These are phyloP conservation scores for Sparus aurata DNA, from an alignment of 2,797 vertebrate genomes.

Conservation along the genomic window DNA sequence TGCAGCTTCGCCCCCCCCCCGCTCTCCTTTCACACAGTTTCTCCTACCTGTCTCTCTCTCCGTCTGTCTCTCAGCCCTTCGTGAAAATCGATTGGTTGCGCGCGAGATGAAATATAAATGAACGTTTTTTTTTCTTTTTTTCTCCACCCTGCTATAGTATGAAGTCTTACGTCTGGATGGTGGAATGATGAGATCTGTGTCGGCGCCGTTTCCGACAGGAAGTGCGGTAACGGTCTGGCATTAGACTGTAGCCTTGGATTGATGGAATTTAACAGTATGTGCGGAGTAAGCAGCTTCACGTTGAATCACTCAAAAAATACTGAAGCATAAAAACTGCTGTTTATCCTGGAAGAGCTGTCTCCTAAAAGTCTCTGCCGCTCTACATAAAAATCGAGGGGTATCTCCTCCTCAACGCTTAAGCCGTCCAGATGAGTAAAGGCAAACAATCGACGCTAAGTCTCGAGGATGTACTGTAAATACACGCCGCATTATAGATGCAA, in stretches of 20 bases:
- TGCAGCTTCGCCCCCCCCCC: background rate
- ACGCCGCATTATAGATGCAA: constrained; percentile 41
- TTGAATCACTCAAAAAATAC: constrained; percentile 11
- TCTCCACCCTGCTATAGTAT: constrained; percentile 22
- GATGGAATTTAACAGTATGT: constrained; percentile 8
- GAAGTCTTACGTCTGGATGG: constrained; percentile 35
- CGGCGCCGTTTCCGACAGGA: constrained; percentile 41
- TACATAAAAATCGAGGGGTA: constrained; percentile 2
- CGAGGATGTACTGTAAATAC: constrained; percentile 3
- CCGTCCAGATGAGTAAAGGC: background rate
- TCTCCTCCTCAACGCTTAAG: background rate
- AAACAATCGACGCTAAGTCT: constrained; percentile 18
- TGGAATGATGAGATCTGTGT: constrained; percentile 49
- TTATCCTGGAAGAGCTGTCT: constrained; percentile 2
- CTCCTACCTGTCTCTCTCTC: background rate
- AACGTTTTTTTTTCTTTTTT: constrained; percentile 36
- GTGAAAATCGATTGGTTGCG: constrained; percentile 51
- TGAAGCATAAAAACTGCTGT: constrained; percentile 3
- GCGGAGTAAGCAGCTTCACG: constrained; percentile 14
- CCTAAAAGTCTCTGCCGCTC: background rate
- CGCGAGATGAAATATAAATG: constrained; percentile 26
- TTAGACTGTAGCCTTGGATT: constrained; percentile 9
- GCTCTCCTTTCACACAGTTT: background rate
- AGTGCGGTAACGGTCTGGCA: constrained; percentile 40
- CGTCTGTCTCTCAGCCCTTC: background rate